phyloP scores from a whole-genome alignment of 2,113 vertebrate species.

The Campylorhamphus procurvoides region DNA sequence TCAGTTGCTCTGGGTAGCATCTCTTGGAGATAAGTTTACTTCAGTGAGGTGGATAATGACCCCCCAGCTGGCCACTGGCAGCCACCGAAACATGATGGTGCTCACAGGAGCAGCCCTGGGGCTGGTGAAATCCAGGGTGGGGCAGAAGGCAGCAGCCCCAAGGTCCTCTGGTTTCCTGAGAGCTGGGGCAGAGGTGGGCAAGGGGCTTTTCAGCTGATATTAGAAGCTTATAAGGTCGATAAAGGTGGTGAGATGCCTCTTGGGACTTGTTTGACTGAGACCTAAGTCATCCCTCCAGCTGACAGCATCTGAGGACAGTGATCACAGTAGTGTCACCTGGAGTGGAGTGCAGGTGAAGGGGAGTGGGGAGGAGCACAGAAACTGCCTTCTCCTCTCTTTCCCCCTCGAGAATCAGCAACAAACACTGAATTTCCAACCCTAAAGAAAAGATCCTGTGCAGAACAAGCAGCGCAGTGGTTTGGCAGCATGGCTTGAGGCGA shows the following conservation, averaged over 20 bases:
- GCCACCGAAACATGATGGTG: fast-evolving
- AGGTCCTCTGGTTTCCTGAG: fast-evolving
- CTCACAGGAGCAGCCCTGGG: neutral
- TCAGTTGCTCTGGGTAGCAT: neutral
- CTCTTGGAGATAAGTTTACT: neutral
- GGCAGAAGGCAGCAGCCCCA: neutral
- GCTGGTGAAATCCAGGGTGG: neutral
- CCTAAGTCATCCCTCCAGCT: fast-evolving
- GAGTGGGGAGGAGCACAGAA: neutral
- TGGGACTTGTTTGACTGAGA: neutral
- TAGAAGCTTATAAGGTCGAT: neutral
- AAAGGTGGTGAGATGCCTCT: neutral
- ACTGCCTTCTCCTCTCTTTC: neutral
- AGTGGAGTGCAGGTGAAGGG: neutral
- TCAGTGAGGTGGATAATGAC: neutral
- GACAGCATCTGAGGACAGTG: neutral
- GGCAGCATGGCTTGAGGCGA: neutral
- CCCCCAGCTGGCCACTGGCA: neutral
- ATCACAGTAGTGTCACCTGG: neutral
- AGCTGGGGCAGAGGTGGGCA: neutral
- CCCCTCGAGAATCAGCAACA: neutral
- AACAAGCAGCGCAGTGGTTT: neutral
- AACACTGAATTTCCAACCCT: neutral
- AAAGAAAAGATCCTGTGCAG: neutral
- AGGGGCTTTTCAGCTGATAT: neutral